Evolutionary conservation across 1,140 invertebrate genomes (phyloP), one percentile per base, ranked within the genome.

Genomic region (Drosophila funebris): DNA sequence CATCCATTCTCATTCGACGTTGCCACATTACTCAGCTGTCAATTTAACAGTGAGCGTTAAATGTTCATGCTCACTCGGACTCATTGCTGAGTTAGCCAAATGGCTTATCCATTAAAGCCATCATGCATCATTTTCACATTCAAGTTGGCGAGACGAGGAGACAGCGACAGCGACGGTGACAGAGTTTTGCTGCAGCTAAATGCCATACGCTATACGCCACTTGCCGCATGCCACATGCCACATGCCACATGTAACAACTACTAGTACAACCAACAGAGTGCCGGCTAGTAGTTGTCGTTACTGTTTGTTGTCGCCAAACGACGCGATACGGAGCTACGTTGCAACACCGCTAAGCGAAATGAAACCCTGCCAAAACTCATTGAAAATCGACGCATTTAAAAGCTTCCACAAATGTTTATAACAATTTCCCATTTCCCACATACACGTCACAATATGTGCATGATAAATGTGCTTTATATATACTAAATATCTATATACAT

Each of bases 91-190:
- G 20, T 16, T 39, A 14, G 14, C 46, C 48, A 13, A 67, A 56
- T 24, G 67, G 62, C 73, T 76, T 81, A 76, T 81, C 73, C 73
- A 76, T 76, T 81, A 73, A 69, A 81, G 78, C 75, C 76, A 78
- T 73, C 76, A 37, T 69, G 62, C 52, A 58, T 37, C 52, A 62
- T 36, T 48, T 50, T 31, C 58, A 22, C 58, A 73, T 68, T 66
- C 37, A 41, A 14, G 54, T 37, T 36, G 13, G 13, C 39, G 57
- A 41, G 53, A 57, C 57, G 57, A 62, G 46, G 13, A 11, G 6
- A 18, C 20, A 20, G 13, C 56, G 24, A 4, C 11, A 18, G 24
- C 14, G 14, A 43, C 14, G 1, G 39, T 0, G 24, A 20, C 22
- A 44, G 56, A 7, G 22, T 48, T 27, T 27, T n/a, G 31, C 31